A percentile compares a stretch with the other conserved stretches of the same genome.
These are phyloP conservation scores for Delphinapterus leucas DNA, from an alignment of 2,113 vertebrate species.

Conservation along the genomic window DNA sequence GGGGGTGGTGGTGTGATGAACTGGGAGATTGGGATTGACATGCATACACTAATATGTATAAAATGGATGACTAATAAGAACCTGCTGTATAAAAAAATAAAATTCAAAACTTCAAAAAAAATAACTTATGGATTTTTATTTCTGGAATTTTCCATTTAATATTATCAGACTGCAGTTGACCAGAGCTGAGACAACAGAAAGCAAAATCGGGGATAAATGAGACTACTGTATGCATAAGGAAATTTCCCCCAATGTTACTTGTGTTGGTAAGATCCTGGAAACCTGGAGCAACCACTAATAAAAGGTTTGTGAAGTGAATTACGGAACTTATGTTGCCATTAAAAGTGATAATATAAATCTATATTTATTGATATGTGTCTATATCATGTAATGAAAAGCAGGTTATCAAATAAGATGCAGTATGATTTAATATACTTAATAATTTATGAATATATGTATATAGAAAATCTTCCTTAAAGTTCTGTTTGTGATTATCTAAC, in stretches of 20 bases:
- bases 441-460: neutral
- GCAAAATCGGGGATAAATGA: neutral
- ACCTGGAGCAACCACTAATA: neutral
- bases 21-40: too few relatives aligned
- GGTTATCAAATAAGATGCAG: neutral
- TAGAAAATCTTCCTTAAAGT: neutral
- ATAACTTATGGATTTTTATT: neutral
- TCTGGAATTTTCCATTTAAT: neutral
- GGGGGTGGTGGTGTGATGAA: too few relatives aligned
- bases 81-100: too few relatives aligned
- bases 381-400: conserved; percentile 15
- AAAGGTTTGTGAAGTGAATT: neutral
- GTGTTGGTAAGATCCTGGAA: neutral
- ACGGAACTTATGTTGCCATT: neutral
- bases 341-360: neutral
- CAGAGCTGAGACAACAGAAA: neutral
- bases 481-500: neutral
- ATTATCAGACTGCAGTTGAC: neutral
- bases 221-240: neutral
- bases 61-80: too few relatives aligned
- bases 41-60: too few relatives aligned
- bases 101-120: too few relatives aligned
- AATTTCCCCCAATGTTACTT: neutral
- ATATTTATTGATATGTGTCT: neutral
- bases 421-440: neutral